phyloP scores from a whole-genome alignment of 1,140 invertebrate species.

The Macrosteles quadrilineatus region DNA sequence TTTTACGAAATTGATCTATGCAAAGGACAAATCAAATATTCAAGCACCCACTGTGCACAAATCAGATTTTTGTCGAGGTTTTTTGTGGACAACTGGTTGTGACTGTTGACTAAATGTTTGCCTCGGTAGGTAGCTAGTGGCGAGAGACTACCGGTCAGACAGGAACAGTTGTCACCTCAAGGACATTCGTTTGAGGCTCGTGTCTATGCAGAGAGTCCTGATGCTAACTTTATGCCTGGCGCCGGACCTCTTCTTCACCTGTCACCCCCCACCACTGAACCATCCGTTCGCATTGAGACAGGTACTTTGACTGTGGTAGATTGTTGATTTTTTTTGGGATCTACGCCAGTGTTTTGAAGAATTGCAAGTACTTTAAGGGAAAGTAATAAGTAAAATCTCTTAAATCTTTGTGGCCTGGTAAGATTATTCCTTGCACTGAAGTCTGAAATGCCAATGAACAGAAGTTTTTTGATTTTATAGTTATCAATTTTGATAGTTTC shows the following conservation, averaged over 20 bases:
- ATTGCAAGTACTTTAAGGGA: no score
- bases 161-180: constrained; percentile 73
- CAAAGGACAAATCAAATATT: not conserved
- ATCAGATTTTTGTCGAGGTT: no score
- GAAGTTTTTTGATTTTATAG: no score
- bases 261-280: constrained; percentile 58
- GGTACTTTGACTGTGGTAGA: constrained; percentile 58
- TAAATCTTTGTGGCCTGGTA: no score
- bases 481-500: no score
- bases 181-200: constrained; percentile 92
- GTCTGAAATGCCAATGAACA: no score
- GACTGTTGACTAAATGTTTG: no score
- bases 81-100: no score
- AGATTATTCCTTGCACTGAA: no score
- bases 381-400: not conserved
- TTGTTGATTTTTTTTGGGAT: constrained; percentile 20
- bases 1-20: no score
- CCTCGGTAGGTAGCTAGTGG: constrained; percentile 80
- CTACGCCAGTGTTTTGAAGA: no score
- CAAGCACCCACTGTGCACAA: no score
- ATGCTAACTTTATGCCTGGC: constrained; percentile 86
- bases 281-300: constrained; percentile 74
- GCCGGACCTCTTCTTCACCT: constrained; percentile 77
- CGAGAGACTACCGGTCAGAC: constrained; percentile 76
- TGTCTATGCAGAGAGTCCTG: constrained; percentile 92